Evolutionary conservation across 2,888 invertebrate species (phyloP).

Genomic region (Margaritifera margaritifera): DNA sequence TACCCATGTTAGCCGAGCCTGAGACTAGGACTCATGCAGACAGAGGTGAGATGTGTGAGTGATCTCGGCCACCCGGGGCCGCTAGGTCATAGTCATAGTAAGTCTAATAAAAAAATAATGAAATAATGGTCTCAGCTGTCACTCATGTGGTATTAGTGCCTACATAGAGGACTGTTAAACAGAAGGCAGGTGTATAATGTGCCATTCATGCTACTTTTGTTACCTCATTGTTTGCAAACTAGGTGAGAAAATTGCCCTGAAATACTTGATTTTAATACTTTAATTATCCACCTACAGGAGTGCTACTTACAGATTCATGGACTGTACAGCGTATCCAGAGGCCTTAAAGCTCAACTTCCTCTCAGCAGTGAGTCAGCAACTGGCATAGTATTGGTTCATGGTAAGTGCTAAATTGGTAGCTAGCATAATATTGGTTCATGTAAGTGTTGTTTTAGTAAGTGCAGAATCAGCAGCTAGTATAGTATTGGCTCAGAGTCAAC

Average conservation of each 20-base stretch:
- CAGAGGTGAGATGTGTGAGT: no score
- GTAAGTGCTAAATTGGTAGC: constrained; percentile 59
- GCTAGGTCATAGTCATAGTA: background rate
- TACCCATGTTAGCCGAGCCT: no score
- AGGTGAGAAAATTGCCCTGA: no score
- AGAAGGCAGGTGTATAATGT: no score
- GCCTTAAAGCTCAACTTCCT: constrained; percentile 59
- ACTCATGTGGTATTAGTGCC: no score
- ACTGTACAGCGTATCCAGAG: constrained; percentile 63
- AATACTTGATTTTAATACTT: no score
- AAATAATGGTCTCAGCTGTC: background rate
- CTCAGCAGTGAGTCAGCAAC: constrained; percentile 59
- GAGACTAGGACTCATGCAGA: no score
- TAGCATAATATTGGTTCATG: constrained; percentile 67
- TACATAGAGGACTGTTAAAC: no score
- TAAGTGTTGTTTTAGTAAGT: no score
- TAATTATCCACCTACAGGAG: constrained; percentile 30
- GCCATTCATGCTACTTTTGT: no score
- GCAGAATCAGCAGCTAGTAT: constrained; percentile 61
- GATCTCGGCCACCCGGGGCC: no score
- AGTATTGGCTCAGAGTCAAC: constrained; percentile 65
- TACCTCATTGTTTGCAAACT: no score
- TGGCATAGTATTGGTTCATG: constrained; percentile 70
- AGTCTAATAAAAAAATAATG: background rate
- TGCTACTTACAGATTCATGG: constrained; percentile 69